phyloP scores from a whole-genome alignment of 2,888 invertebrate genomes.

The Leptinotarsa tumamoca region DNA sequence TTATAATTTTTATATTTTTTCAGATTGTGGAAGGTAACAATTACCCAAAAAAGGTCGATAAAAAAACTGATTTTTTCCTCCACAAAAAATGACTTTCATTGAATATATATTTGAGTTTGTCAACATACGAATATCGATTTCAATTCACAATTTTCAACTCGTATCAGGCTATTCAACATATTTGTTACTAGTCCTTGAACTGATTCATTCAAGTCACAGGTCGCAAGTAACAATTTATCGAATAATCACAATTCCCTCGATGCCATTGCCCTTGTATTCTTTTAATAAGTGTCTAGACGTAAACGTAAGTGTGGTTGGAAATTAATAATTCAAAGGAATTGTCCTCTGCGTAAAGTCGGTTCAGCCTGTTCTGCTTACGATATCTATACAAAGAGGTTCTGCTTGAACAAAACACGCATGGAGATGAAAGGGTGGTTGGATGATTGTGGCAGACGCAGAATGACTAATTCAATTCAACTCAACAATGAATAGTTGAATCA shows the following conservation, averaged over 20 bases:
- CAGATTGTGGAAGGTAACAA: no score
- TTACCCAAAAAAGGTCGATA: no score
- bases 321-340: neutral
- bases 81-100: no score
- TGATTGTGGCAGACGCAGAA: neutral
- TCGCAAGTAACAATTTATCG: neutral
- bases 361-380: conserved; percentile 1
- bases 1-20: no score
- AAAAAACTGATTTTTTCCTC: no score
- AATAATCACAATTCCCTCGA: neutral
- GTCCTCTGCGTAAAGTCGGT: neutral
- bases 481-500: neutral
- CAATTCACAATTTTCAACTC: no score
- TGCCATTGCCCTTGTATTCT: neutral
- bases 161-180: no score
- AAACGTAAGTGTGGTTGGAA: neutral
- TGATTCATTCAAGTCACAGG: neutral
- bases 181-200: neutral
- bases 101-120: no score
- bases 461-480: neutral
- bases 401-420: neutral
- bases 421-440: neutral
- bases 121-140: no score
- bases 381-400: conserved; percentile 2
- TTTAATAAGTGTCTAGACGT: neutral